These are phyloP conservation scores for Zosterops hypoxanthus DNA, from an alignment of 2,113 vertebrate genomes.

Conservation along the genomic window DNA sequence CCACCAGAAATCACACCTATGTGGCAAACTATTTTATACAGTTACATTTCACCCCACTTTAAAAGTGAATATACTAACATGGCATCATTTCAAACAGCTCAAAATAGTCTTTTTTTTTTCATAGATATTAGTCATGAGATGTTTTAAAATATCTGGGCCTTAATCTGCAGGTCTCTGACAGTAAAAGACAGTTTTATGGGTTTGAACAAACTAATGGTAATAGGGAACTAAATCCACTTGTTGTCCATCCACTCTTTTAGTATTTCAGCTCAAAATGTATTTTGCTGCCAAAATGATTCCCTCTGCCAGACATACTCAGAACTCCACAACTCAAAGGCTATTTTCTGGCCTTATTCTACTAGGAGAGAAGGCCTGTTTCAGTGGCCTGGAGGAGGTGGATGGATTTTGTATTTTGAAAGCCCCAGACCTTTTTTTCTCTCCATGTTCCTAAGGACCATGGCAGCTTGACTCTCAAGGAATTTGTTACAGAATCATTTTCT, in stretches of 20 bases:
- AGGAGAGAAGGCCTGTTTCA: background rate
- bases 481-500: background rate
- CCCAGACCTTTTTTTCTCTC: background rate
- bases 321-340: background rate
- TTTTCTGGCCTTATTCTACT: background rate
- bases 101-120: background rate
- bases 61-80: background rate
- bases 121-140: background rate
- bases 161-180: background rate
- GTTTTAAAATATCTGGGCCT: background rate
- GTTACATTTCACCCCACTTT: background rate
- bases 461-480: background rate
- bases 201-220: background rate
- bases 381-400: background rate
- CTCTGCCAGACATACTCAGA: background rate
- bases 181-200: background rate
- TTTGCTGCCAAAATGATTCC: background rate
- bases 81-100: background rate
- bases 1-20: background rate
- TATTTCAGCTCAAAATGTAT: background rate
- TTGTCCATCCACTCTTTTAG: background rate
- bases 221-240: background rate
- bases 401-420: background rate
- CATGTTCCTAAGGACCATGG: background rate
- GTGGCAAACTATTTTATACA: background rate